phyloP scores from a whole-genome alignment of 2,888 invertebrate species.

The Drosophila putrida region DNA sequence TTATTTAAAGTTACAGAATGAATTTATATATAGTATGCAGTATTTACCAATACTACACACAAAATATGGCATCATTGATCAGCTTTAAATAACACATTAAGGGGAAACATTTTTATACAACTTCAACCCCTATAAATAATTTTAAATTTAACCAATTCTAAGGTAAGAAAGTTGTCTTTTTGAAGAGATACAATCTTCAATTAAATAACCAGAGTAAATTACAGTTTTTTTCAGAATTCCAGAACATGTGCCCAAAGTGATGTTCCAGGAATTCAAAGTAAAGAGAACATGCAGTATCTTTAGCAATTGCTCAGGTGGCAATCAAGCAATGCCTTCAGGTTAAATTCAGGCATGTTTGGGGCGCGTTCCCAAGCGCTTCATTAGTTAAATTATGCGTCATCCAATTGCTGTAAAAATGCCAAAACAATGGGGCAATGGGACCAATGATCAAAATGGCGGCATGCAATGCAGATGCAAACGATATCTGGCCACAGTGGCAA shows the following conservation, averaged over 20 bases:
- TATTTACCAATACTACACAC: too few species aligned
- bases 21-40: too few species aligned
- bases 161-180: too few species aligned
- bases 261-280: constrained; percentile 8
- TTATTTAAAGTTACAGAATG: too few species aligned
- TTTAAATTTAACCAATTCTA: too few species aligned
- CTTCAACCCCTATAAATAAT: too few species aligned
- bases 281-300: neutral
- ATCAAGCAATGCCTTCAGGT: constrained; percentile 31
- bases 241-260: too few species aligned
- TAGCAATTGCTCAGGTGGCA: constrained; percentile 42
- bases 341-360: constrained; percentile 23
- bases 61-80: too few species aligned
- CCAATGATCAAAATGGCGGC: constrained; percentile 73
- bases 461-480: constrained; percentile 77
- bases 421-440: constrained; percentile 53
- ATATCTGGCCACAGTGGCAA: constrained; percentile 59
- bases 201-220: neutral
- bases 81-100: too few species aligned
- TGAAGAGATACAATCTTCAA: neutral
- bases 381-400: constrained; percentile 79
- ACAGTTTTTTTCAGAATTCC: neutral
- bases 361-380: constrained; percentile 62
- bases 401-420: constrained; percentile 68
- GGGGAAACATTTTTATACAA: too few species aligned